phyloP scores from a whole-genome alignment of 2,113 vertebrate species.

The Epinephelus lanceolatus region DNA sequence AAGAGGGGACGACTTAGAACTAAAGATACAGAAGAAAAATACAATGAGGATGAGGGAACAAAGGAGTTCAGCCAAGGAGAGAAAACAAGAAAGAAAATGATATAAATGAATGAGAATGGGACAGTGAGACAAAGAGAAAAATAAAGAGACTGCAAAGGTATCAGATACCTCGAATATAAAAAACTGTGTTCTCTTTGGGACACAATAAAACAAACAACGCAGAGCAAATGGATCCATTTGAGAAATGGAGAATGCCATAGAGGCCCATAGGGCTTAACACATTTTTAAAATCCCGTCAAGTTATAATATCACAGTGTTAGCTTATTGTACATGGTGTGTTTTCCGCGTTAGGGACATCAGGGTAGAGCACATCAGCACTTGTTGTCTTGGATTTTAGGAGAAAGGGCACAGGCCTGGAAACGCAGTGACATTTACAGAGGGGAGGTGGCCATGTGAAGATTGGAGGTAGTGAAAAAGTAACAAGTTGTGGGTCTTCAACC shows the following conservation, averaged over 20 bases:
- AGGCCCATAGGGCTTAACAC: conserved; percentile 36
- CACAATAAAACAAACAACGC: neutral
- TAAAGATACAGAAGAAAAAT: conserved; percentile 1
- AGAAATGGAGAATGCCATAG: conserved; percentile 34
- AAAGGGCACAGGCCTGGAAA: conserved; percentile 43
- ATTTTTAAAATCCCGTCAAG: neutral
- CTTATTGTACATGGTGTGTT: conserved; percentile 12
- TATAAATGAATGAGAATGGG: neutral
- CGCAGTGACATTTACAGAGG: conserved; percentile 52
- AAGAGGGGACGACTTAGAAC: neutral
- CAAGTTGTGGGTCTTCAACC: neutral
- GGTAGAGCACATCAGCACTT: conserved; percentile 38
- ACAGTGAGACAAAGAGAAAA: neutral
- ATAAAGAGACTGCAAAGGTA: neutral
- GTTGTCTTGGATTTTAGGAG: conserved; percentile 26
- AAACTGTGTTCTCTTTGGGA: neutral
- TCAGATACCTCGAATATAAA: neutral
- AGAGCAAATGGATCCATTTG: conserved; percentile 16
- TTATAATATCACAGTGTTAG: conserved; percentile 30
- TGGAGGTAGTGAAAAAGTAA: neutral
- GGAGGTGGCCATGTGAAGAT: neutral
- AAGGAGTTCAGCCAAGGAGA: neutral
- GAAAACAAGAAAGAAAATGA: neutral
- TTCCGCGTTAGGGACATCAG: conserved; percentile 1
- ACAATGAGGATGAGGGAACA: neutral